These are phyloP conservation scores for Chloroceryle inda DNA, from an alignment of 2,797 vertebrate species.

Conservation along the genomic window DNA sequence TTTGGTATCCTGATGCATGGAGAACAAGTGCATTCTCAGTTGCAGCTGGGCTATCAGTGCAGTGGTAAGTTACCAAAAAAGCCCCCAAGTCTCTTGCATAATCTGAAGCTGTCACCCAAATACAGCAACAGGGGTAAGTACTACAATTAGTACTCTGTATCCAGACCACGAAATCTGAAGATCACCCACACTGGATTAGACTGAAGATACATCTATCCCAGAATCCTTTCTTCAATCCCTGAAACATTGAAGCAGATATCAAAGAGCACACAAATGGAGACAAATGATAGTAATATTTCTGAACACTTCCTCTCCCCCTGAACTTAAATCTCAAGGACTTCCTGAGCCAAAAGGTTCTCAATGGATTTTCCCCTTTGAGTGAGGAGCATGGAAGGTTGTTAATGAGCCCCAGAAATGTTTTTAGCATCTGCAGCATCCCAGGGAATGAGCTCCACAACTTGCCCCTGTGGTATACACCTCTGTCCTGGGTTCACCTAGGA, in stretches of 20 bases:
- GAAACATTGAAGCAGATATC: neutral
- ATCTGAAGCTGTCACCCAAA: neutral
- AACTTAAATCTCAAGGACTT: neutral
- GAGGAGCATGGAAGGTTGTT: neutral
- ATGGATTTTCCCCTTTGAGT: neutral
- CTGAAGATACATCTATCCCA: neutral
- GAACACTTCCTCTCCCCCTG: neutral
- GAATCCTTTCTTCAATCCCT: neutral
- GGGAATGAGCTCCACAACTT: neutral
- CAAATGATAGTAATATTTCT: neutral
- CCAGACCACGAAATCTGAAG: neutral
- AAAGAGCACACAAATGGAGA: neutral
- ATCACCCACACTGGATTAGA: neutral
- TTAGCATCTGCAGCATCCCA: neutral
- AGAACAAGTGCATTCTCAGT: neutral
- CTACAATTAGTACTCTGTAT: neutral
- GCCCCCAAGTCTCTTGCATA: neutral
- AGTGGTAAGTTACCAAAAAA: neutral
- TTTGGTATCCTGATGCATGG: neutral
- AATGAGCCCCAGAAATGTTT: neutral
- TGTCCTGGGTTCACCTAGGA: too few relatives aligned
- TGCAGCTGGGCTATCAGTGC: neutral
- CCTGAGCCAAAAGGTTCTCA: neutral
- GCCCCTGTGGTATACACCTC: fast-evolving
- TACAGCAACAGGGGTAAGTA: too few relatives aligned